Percentiles rank a stretch among this genome's conserved stretches.
Evolutionary conservation across 2,888 invertebrate genomes (phyloP).

Genomic region (Malthinus seriepunctatus): DNA sequence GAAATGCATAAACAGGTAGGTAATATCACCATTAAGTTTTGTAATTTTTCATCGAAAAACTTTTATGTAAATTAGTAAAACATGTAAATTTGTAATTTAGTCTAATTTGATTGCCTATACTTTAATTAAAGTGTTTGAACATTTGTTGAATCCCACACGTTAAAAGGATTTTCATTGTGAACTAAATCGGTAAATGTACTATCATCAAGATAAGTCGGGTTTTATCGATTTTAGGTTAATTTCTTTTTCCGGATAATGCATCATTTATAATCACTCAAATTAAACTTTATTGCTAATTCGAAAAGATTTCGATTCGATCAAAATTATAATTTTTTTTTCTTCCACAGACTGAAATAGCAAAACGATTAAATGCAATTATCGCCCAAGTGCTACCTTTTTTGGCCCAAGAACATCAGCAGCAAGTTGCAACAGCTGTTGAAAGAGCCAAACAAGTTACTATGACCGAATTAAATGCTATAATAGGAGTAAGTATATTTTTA

Average conservation of each 20-base stretch:
- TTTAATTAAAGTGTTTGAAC: background rate
- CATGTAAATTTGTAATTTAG: too few relatives aligned
- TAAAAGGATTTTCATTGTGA: background rate
- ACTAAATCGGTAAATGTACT: background rate
- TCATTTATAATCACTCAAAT: too few relatives aligned
- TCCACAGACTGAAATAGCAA: slow-evolving; percentile 90
- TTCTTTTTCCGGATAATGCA: too few relatives aligned
- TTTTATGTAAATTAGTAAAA: too few relatives aligned
- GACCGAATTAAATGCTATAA: slow-evolving; percentile 92
- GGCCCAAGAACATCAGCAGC: slow-evolving; percentile 89
- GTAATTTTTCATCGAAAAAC: background rate
- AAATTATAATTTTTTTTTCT: slow-evolving; percentile 49
- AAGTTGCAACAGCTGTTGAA: slow-evolving; percentile 91
- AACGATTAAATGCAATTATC: slow-evolving; percentile 90
- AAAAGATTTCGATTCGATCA: background rate
- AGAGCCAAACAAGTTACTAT: slow-evolving; percentile 94
- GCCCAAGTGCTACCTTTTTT: slow-evolving; percentile 93
- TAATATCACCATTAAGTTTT: background rate
- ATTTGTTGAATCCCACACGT: background rate
- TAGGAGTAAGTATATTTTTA: slow-evolving; percentile 73
- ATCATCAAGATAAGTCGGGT: background rate
- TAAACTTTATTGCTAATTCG: too few relatives aligned
- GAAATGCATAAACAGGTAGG: slow-evolving; percentile 98
- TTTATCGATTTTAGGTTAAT: background rate
- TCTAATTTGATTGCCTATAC: background rate